These are phyloP conservation scores for Deilephila elpenor DNA, from an alignment of 2,888 invertebrate genomes.

Conservation along the genomic window DNA sequence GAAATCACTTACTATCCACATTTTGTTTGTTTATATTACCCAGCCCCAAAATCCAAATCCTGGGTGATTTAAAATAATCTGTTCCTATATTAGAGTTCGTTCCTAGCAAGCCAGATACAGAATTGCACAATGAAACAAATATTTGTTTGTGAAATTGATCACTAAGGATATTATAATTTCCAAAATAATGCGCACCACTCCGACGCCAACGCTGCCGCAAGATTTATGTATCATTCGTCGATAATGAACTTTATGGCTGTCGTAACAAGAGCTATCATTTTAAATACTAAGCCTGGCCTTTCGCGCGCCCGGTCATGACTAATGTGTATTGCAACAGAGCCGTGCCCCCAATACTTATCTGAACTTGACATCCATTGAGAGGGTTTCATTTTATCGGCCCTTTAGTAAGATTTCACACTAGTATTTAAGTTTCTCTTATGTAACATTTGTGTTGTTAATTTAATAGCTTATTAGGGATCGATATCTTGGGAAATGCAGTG, in stretches of 20 bases:
- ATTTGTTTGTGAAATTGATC: background rate
- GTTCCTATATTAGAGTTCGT: background rate
- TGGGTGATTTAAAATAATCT: background rate
- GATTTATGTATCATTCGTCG: background rate
- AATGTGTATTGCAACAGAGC: conserved; percentile 58
- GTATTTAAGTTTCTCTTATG: conserved; percentile 1
- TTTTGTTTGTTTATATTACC: background rate
- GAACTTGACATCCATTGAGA: conserved; percentile 71
- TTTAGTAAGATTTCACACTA: conserved; percentile 35
- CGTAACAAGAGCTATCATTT: conserved; percentile 9
- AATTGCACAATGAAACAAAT: background rate
- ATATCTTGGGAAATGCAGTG: background rate
- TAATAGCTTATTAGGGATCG: background rate
- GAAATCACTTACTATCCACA: background rate
- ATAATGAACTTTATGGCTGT: conserved; percentile 27
- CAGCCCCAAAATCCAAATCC: no score
- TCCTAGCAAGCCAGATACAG: background rate
- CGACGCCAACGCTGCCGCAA: conserved; percentile 23
- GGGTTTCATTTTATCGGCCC: conserved; percentile 44
- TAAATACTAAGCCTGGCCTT: conserved; percentile 41
- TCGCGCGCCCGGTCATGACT: conserved; percentile 57
- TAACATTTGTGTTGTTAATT: background rate
- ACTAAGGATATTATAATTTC: conserved; percentile 5
- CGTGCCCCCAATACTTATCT: conserved; percentile 61
- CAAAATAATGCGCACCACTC: conserved; percentile 7